phyloP scores from a whole-genome alignment of 2,888 invertebrate species.

The Microplitis manilae region DNA sequence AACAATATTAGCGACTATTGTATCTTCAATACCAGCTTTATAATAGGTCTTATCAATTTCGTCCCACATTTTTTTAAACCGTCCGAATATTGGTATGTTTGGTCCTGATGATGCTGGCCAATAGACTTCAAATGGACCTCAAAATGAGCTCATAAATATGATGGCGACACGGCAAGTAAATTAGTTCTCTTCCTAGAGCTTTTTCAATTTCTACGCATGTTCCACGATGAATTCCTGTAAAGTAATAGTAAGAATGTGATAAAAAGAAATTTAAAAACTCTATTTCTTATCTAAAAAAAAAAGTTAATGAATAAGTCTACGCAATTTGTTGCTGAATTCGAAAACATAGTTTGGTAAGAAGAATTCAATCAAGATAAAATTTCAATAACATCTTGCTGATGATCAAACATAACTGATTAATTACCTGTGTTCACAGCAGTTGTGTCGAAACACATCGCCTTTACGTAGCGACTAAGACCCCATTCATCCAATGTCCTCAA shows the following conservation, averaged over 20 bases:
- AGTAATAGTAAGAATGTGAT: no score
- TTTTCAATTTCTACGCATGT: neutral
- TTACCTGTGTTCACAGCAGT: no score
- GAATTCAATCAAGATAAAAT: neutral
- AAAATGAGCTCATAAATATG: conserved; percentile 38
- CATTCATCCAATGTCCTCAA: neutral
- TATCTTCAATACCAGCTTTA: conserved; percentile 1
- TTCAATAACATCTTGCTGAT: neutral
- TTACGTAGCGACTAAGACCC: no score
- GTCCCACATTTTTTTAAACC: conserved; percentile 21
- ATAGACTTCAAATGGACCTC: conserved; percentile 36
- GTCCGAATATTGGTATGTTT: conserved; percentile 32
- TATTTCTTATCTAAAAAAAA: no score
- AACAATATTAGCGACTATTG: conserved; percentile 9
- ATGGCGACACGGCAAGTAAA: conserved; percentile 39
- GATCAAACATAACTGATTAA: no score
- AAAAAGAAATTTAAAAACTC: no score
- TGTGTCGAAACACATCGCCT: no score
- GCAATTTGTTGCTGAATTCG: neutral
- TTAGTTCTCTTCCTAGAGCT: conserved; percentile 13
- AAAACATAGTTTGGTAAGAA: neutral
- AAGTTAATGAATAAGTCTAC: neutral
- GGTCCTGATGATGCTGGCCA: conserved; percentile 38
- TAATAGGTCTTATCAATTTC: conserved; percentile 3
- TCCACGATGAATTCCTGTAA: no score